These are phyloP conservation scores for Leptura quadrifasciata DNA, from an alignment of 2,888 invertebrate species.

Conservation along the genomic window DNA sequence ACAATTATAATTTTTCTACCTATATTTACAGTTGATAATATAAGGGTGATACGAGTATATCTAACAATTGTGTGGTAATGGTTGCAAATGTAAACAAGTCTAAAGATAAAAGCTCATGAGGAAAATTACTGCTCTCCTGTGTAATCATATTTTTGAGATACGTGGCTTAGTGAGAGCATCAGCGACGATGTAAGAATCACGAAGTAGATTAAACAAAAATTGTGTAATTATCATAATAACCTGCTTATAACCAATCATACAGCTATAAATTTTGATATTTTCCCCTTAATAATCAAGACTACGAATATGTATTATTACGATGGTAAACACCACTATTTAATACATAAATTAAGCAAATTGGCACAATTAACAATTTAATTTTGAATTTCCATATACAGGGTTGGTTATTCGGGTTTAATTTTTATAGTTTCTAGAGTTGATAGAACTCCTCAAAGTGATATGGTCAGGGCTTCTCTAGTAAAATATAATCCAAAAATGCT, in stretches of 20 bases:
- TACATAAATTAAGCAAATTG: background rate
- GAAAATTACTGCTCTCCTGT: background rate
- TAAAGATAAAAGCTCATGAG: background rate
- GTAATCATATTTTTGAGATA: background rate
- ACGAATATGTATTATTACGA: background rate
- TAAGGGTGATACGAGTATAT: too few relatives aligned
- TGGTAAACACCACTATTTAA: background rate
- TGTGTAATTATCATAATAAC: background rate
- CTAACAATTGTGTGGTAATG: too few relatives aligned
- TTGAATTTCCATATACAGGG: background rate
- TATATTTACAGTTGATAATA: too few relatives aligned
- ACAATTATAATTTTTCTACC: too few relatives aligned
- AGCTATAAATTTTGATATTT: background rate
- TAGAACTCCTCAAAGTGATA: too few relatives aligned
- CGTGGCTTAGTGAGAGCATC: background rate
- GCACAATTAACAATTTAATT: background rate
- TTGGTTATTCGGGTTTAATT: too few relatives aligned
- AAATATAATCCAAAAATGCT: too few relatives aligned
- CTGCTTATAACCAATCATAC: background rate
- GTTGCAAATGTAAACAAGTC: background rate
- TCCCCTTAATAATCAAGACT: background rate
- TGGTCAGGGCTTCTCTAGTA: too few relatives aligned
- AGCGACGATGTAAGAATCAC: conserved; percentile 7
- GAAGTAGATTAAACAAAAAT: conserved; percentile 1
- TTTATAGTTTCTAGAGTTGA: too few relatives aligned